Base-by-base conservation (phyloP, 64 coral and sea anemone species). In the Montipora cactus region DNA sequence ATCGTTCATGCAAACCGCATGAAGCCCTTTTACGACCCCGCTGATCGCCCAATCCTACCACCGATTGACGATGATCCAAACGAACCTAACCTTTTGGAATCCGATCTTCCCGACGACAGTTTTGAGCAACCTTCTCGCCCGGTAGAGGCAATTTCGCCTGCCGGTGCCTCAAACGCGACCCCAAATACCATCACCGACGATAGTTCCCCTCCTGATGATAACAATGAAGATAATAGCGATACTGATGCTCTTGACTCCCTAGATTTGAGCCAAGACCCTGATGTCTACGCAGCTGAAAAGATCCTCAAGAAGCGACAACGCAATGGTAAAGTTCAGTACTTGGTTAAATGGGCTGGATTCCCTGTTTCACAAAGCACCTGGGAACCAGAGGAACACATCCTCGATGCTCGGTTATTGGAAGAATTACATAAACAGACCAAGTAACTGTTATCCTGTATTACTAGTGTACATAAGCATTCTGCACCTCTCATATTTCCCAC, bases 311-410 rank as follows among this genome's bases (percentile, higher is more conserved):
- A 16, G 7, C 66, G 78, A 1, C 8, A 15, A 73, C 44, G 71
- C 14, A 8, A 72, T 16, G 90, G 90, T 1, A 44, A 37, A 7
- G 5, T 71, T 0, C 44, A 91, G 3, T 91, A 83, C 9, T 51
- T 83, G 23, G 79, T 91, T 16, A 72, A 75, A 58, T 91, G 90
- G 90, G 66, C 44, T 8, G 20, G 20, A 25, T 91, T 51, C 11
- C 88, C 76, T 48, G 14, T 20, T 0, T 28, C 46, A 5, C 18
- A 91, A 28, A 52, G 48, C n/a, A n/a, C n/a, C n/a, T n/a, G n/a
- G n/a, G n/a, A n/a, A n/a, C n/a, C n/a, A n/a, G n/a, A n/a, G n/a
- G n/a, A n/a, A n/a, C n/a, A n/a, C n/a, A n/a, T n/a, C n/a, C n/a
- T n/a, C n/a, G n/a, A n/a, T n/a, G n/a, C n/a, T n/a, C n/a, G n/a